Base-by-base conservation (phyloP, 1,140 invertebrate species). In the Laodelphax striatellus region DNA sequence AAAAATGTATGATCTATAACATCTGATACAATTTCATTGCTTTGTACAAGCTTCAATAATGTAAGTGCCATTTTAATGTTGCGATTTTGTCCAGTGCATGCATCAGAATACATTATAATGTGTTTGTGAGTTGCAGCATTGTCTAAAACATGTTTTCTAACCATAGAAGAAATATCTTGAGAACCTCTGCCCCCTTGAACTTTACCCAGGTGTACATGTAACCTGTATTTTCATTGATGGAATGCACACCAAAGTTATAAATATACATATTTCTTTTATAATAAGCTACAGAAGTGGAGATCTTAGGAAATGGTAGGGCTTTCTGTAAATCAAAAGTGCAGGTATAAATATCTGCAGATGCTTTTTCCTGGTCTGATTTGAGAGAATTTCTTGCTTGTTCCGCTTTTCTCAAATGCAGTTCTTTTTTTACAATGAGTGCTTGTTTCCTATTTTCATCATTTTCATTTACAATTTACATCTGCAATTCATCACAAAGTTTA, bases 211-310 rank as follows among this genome's bases (percentile, higher is more conserved):
- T 60, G 28, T 69, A 65, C 68, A 69, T 67, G 16, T 63, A 63
- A 14, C 43, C 57, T 42, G 34, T 61, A 28, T 58, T 53, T 56
- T 63, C 59, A 62, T 60, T 63, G 24, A 65, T 62, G 53, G 38
- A 57, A 59, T 66, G 58, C 38, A 64, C 52, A 24, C 63, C 62
- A 24, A 68, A 66, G 59, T 66, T 67, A 58, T 60, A 64, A 58
- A 65, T 63, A 59, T 68, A 65, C 55, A 66, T 55, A 61, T 68
- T 68, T 60, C 64, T 64, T 56, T 66, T 66, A 64, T 66, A 66
- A 63, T 68, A 68, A 57, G 65, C 65, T 58, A 66, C 54, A 16
- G 63, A 66, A 58, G 61, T 64, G 19, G 61, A 62, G 21, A 68
- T 58, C 46, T 67, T 67, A 14, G 64, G 64, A 60, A 64, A 68